Evolutionary conservation across 2,888 invertebrate genomes (phyloP).

Genomic region (Apomyelois bistriatella): DNA sequence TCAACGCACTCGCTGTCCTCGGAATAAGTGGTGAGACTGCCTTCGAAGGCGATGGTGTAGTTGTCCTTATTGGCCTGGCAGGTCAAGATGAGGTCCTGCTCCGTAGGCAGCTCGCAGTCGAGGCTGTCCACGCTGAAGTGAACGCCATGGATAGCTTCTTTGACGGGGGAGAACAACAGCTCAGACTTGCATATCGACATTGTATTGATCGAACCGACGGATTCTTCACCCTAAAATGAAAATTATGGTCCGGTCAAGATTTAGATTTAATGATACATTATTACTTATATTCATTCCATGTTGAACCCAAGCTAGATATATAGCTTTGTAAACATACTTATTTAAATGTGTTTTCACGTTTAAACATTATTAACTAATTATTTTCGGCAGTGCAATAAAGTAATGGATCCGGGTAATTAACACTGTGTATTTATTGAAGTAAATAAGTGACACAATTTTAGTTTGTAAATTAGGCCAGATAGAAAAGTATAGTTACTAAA

Average conservation of each 20-base stretch:
- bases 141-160: conserved; percentile 86
- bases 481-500: too few relatives aligned
- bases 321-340: too few relatives aligned
- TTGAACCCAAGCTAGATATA: background rate
- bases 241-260: background rate
- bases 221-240: conserved; percentile 83
- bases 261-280: background rate
- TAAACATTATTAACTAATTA: too few relatives aligned
- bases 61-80: conserved; percentile 96
- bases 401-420: too few relatives aligned
- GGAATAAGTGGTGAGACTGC: conserved; percentile 90
- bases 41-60: conserved; percentile 97
- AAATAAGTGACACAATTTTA: too few relatives aligned
- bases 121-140: conserved; percentile 95
- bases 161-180: conserved; percentile 93
- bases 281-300: background rate
- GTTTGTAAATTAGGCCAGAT: too few relatives aligned
- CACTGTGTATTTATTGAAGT: background rate
- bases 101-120: conserved; percentile 90
- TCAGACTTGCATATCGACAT: conserved; percentile 96
- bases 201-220: conserved; percentile 86
- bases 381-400: too few relatives aligned
- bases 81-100: conserved; percentile 92
- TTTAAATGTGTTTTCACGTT: too few relatives aligned
- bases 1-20: conserved; percentile 88